Evolutionary conservation across 1,140 invertebrate species (phyloP).

Genomic region (Copidosoma floridanum): DNA sequence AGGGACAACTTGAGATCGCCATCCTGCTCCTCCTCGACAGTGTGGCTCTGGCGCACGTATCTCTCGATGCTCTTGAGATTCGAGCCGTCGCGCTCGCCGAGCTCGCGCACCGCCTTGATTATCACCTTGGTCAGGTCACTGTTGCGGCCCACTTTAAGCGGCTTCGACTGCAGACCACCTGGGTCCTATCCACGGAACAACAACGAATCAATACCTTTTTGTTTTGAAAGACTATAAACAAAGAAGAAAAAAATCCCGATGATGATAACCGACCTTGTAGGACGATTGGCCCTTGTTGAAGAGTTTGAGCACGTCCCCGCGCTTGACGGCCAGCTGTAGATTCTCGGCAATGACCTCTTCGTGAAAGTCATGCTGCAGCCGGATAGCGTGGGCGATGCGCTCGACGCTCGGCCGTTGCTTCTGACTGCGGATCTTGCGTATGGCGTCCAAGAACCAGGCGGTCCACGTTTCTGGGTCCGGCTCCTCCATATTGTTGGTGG

Average conservation of each 20-base stretch:
- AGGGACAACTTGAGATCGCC: slow-evolving; percentile 71
- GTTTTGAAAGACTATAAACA: no score
- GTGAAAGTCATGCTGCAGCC: slow-evolving; percentile 83
- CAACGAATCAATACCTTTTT: no score
- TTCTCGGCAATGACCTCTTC: slow-evolving; percentile 83
- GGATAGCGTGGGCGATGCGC: slow-evolving; percentile 85
- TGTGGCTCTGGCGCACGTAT: slow-evolving; percentile 76
- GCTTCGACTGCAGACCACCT: slow-evolving; percentile 66
- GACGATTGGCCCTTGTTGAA: slow-evolving; percentile 84
- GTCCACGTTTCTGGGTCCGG: slow-evolving; percentile 68
- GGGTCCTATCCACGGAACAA: slow-evolving; percentile 63
- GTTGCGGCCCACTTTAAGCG: slow-evolving; percentile 67
- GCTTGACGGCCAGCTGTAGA: slow-evolving; percentile 78
- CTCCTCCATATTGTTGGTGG: slow-evolving; percentile 52
- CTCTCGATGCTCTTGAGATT: slow-evolving; percentile 80
- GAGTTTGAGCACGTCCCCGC: slow-evolving; percentile 81
- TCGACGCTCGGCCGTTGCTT: slow-evolving; percentile 91
- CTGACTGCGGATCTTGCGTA: slow-evolving; percentile 88
- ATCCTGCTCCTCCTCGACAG: slow-evolving; percentile 67
- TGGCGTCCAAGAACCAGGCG: slow-evolving; percentile 88
- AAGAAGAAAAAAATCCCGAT: no score
- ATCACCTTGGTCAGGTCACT: slow-evolving; percentile 78
- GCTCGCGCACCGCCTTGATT: slow-evolving; percentile 77
- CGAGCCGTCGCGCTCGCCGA: slow-evolving; percentile 80
- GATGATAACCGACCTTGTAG: slow-evolving; percentile 59